Conservation (phyloP, 2,113 vertebrate genomes). For the Lamprotornis superbus region DNA sequence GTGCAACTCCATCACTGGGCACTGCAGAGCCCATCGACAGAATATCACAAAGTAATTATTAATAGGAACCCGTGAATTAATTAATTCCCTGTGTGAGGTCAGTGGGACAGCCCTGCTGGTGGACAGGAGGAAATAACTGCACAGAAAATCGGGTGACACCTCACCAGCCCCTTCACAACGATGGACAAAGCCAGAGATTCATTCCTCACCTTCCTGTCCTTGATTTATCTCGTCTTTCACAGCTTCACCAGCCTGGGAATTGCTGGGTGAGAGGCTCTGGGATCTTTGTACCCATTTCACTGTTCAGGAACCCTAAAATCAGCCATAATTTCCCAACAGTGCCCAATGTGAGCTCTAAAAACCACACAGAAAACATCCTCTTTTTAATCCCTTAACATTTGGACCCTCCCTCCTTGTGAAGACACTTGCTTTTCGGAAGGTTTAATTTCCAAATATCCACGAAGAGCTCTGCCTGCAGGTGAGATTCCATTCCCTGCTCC, state of each 20-base stretch:
- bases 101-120: not conserved
- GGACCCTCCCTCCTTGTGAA: not conserved
- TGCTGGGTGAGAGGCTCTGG: not conserved
- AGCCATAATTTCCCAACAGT: not conserved
- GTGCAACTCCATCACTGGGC: not conserved
- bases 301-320: not conserved
- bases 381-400: not conserved
- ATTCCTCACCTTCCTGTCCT: not conserved
- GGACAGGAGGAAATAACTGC: not conserved
- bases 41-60: not conserved
- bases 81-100: not conserved
- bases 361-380: not conserved
- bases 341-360: not conserved
- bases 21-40: not conserved
- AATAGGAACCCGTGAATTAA: not conserved
- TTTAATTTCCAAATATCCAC: fast-evolving
- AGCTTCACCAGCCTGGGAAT: not conserved
- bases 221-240: not conserved
- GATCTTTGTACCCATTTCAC: not conserved
- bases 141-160: not conserved
- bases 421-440: not conserved
- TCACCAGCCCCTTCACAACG: not conserved
- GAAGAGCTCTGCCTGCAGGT: not conserved
- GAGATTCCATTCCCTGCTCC: not conserved
- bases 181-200: not conserved